These are phyloP conservation scores for Cygnus buccinator DNA, from an alignment of 2,113 vertebrate species.

Conservation along the genomic window DNA sequence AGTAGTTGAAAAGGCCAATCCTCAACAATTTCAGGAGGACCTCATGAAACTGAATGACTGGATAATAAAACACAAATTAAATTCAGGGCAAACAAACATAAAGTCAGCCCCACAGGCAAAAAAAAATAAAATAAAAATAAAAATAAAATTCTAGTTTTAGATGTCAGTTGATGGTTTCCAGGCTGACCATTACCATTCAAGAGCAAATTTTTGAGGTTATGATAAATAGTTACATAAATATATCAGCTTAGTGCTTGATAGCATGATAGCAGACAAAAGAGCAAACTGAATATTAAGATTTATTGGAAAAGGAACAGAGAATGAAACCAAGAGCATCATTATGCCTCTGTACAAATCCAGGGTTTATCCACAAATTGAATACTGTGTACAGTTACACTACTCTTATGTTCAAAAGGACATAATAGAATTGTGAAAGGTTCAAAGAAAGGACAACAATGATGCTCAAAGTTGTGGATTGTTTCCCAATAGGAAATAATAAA, in stretches of 20 bases:
- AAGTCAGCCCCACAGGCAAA: background rate
- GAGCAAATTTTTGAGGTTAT: background rate
- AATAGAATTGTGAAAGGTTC: background rate
- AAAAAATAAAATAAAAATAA: background rate
- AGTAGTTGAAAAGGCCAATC: background rate
- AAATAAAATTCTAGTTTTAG: background rate
- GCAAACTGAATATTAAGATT: background rate
- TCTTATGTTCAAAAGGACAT: background rate
- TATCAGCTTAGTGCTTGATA: background rate
- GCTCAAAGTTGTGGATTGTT: background rate
- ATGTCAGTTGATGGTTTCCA: background rate
- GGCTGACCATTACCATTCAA: background rate
- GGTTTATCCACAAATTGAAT: background rate
- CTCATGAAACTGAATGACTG: background rate
- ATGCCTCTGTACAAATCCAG: background rate
- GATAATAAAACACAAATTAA: background rate
- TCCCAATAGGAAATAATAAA: background rate
- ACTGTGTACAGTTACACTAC: background rate
- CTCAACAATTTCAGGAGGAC: background rate
- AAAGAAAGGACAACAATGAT: background rate
- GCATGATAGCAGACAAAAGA: background rate
- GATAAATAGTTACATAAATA: background rate
- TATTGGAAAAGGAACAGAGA: background rate
- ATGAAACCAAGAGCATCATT: background rate
- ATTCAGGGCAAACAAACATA: background rate